A percentile compares a stretch with the other conserved stretches of the same genome.
These are phyloP conservation scores for Hipposideros armiger DNA, from an alignment of 2,113 vertebrate species.

Conservation along the genomic window DNA sequence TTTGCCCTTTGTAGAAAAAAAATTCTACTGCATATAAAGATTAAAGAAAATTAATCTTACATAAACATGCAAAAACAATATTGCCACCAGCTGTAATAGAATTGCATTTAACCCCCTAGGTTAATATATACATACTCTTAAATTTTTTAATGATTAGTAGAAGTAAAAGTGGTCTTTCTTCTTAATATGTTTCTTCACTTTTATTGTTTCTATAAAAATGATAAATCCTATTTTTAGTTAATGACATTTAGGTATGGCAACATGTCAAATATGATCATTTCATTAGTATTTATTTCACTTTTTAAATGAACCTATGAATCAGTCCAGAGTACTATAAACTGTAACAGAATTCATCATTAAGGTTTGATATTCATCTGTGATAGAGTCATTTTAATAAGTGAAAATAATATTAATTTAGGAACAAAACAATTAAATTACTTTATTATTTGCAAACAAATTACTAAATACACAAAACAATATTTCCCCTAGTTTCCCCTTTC, in stretches of 20 bases:
- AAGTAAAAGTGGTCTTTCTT: neutral
- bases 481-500: neutral
- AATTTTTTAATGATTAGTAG: neutral
- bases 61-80: neutral
- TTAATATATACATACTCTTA: neutral
- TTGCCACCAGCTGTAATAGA: neutral
- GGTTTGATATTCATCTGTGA: neutral
- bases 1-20: neutral
- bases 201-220: neutral
- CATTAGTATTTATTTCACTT: slow-evolving; percentile 20
- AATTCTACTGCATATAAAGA: neutral
- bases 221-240: neutral
- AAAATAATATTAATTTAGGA: slow-evolving; percentile 7
- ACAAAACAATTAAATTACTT: neutral
- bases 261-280: neutral
- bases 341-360: neutral
- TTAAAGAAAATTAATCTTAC: neutral
- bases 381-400: slow-evolving; percentile 16
- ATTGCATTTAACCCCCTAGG: neutral
- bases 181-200: neutral
- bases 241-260: neutral
- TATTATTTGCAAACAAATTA: slow-evolving; percentile 15
- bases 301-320: neutral
- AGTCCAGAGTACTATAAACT: neutral
- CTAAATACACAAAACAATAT: neutral